These are phyloP conservation scores for Sinohyriopsis cumingii DNA, from an alignment of 2,888 invertebrate species.

Conservation along the genomic window DNA sequence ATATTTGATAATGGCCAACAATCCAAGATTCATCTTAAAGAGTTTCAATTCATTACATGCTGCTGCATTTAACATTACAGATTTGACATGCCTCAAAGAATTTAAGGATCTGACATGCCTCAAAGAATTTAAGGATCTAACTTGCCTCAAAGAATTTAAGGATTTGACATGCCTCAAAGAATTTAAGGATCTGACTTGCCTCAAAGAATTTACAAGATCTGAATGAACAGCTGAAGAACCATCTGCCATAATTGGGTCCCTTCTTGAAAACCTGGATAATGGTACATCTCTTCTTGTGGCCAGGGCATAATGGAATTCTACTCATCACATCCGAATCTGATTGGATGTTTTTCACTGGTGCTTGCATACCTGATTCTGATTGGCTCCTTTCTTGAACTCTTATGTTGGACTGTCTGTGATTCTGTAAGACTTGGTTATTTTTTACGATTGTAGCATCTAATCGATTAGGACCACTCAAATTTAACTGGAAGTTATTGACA, in stretches of 20 bases:
- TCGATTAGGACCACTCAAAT: too few species aligned
- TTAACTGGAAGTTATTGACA: too few species aligned
- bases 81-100: slow-evolving; percentile 46
- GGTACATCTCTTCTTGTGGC: slow-evolving; percentile 46
- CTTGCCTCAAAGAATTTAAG: slow-evolving; percentile 51
- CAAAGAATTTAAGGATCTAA: slow-evolving; percentile 47
- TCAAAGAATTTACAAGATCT: slow-evolving; percentile 52
- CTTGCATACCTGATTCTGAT: too few species aligned
- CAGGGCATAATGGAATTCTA: slow-evolving; percentile 46
- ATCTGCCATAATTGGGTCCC: slow-evolving; percentile 48
- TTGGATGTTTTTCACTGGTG: too few species aligned
- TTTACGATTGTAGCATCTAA: too few species aligned
- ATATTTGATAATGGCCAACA: too few species aligned
- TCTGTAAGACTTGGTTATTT: too few species aligned
- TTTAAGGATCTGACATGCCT: slow-evolving; percentile 48
- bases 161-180: slow-evolving; percentile 44
- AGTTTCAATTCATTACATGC: too few species aligned
- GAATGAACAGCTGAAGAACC: slow-evolving; percentile 53
- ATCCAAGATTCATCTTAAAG: too few species aligned
- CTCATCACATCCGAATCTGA: background rate
- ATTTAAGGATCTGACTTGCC: slow-evolving; percentile 47
- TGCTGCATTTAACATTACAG: too few species aligned
- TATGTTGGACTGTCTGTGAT: too few species aligned
- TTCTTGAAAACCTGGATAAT: slow-evolving; percentile 52
- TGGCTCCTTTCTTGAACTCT: too few species aligned